Evolutionary conservation across 2,888 invertebrate species (phyloP), one percentile per base, ranked within the genome.

Genomic region (Camponotus fellah): DNA sequence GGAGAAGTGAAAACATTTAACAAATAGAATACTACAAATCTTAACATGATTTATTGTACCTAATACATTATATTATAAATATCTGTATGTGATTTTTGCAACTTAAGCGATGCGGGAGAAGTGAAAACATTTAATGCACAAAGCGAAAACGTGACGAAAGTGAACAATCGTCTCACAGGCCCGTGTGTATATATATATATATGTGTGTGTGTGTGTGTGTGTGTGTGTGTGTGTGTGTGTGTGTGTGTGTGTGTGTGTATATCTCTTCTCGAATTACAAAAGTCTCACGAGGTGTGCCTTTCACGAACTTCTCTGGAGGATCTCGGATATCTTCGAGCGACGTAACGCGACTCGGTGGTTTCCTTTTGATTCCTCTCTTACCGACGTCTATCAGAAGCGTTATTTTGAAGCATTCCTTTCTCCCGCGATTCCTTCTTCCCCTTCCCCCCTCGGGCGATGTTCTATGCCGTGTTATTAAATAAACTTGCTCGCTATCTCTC

Each of bases 231-330:
- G 10, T 43, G 10, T 43, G 10, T 43, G 12, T 71, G 71, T 43
- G 12, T 43, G 12, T 43, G 12, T 43, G 12, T 43, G 12, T 43
- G 10, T 43, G 10, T 43, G 10, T 43, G 10, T 43, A 10, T 43
- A 10, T 71, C 71, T 79, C 46, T 71, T 60, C 79, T 80, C 60
- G 26, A 46, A 71, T 80, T 80, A 80, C 79, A 80, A 64, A 88
- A 88, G 84, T 85, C 75, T 71, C 26, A 60, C 69, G 72, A 68
- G 69, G 77, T 77, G 72, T 84, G 75, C 68, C 74, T 84, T 80
- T 88, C 74, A 82, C 86, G 68, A 76, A 79, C 69, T 87, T 86
- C n/a, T 72, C 79, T 82, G 85, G 85, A 80, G 88, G 82, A 74
- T 60, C 60, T 83, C 74, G 79, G 80, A 77, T 88, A 87, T 87